These are phyloP conservation scores for Vanessa cardui DNA, from an alignment of 2,888 invertebrate species.

Conservation along the genomic window DNA sequence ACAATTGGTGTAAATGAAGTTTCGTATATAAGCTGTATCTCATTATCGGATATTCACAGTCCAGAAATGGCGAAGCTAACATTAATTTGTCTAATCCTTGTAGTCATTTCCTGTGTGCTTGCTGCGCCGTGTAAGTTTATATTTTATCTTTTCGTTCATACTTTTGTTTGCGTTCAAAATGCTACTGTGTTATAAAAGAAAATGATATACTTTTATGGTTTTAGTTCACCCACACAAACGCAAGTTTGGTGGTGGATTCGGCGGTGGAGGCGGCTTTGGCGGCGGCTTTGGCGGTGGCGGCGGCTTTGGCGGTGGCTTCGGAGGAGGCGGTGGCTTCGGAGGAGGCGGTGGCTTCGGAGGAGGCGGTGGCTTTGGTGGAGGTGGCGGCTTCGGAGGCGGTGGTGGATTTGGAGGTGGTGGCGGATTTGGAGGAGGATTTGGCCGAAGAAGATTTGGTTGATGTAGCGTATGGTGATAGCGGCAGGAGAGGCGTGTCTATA, in stretches of 20 bases:
- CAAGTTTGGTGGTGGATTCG: too few species aligned
- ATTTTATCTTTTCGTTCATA: not conserved
- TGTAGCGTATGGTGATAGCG: constrained; percentile 36
- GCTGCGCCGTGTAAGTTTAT: not conserved
- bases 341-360: constrained; percentile 36
- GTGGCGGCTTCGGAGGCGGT: constrained; percentile 36
- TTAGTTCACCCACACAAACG: too few species aligned
- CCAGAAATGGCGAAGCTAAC: not conserved
- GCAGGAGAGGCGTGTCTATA: too few species aligned
- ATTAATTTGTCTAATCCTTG: not conserved
- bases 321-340: constrained; percentile 16
- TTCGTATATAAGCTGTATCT: not conserved
- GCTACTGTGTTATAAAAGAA: not conserved
- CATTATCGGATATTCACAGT: not conserved
- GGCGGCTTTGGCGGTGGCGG: constrained; percentile 39
- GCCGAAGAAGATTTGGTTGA: constrained; percentile 35
- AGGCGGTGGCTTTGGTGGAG: not conserved
- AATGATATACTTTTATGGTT: not conserved
- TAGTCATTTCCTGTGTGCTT: not conserved
- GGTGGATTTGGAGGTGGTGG: constrained; percentile 35
- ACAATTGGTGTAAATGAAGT: too few species aligned
- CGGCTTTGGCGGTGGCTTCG: not conserved
- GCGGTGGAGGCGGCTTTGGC: not conserved
- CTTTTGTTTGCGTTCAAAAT: not conserved
- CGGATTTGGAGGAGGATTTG: constrained; percentile 34